These are phyloP conservation scores for Chelonus insularis DNA, from an alignment of 1,140 invertebrate species.

Conservation along the genomic window DNA sequence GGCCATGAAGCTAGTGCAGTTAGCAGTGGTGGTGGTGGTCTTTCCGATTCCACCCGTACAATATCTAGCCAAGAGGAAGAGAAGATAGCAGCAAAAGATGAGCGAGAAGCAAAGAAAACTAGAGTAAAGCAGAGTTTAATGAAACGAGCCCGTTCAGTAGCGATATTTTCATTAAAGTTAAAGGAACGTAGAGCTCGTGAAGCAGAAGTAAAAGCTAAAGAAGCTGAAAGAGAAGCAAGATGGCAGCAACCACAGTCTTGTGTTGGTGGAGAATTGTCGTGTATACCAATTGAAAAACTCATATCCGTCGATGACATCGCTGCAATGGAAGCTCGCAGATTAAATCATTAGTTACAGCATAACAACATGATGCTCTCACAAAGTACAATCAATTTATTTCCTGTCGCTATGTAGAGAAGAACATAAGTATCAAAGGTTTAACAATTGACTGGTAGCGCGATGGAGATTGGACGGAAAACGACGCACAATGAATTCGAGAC, in stretches of 20 bases:
- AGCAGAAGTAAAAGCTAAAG: slow-evolving; percentile 66
- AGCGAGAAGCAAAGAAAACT: slow-evolving; percentile 68
- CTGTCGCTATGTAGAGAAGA: slow-evolving; percentile 38
- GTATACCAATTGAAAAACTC: slow-evolving; percentile 78
- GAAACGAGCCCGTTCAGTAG: slow-evolving; percentile 78
- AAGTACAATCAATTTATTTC: slow-evolving; percentile 33
- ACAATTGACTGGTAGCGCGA: background rate
- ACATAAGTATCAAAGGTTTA: background rate
- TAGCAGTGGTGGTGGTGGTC: slow-evolving; percentile 47
- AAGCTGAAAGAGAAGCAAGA: slow-evolving; percentile 51
- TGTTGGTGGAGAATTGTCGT: slow-evolving; percentile 75
- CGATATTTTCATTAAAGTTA: slow-evolving; percentile 78
- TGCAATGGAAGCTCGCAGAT: slow-evolving; percentile 55
- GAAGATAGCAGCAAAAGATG: slow-evolving; percentile 56
- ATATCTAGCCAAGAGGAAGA: slow-evolving; percentile 64
- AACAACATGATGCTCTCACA: background rate
- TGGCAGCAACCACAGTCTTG: slow-evolving; percentile 67
- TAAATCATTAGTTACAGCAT: slow-evolving; percentile 55
- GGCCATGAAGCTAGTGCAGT: slow-evolving; percentile 38
- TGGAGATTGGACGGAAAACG: slow-evolving; percentile 7
- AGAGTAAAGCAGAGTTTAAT: slow-evolving; percentile 74
- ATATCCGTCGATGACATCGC: slow-evolving; percentile 61
- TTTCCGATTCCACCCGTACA: slow-evolving; percentile 61
- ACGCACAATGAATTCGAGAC: slow-evolving; percentile 11
- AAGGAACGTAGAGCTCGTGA: slow-evolving; percentile 75